Evolutionary conservation across 2,797 vertebrate genomes (phyloP), one percentile per base, ranked within the genome.

Genomic region (Rhinophrynus dorsalis): DNA sequence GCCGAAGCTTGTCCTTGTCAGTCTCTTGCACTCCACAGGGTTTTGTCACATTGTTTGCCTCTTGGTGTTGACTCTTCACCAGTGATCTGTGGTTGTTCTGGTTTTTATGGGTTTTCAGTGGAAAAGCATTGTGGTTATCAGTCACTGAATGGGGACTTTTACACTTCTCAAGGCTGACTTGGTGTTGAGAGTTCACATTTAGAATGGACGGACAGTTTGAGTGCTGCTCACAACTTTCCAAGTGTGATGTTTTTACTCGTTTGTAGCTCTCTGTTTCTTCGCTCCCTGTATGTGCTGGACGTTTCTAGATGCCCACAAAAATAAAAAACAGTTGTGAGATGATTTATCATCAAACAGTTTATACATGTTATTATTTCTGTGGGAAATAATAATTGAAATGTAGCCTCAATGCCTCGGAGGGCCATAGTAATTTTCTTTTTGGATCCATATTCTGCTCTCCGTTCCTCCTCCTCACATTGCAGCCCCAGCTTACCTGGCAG

Each of bases 191-290:
- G 42, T 56, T 82, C 50, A 85, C 76, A 75, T 75, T 78, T 9
- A 67, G 76, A 48, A 72, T 57, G 27, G 77, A 78, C 8, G 80
- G 80, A 65, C 82, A 71, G 66, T 68, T 45, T 10, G 69, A 79
- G 58, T 87, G 83, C 75, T 80, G 77, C 21, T 82, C 79, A 27
- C 77, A 86, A 70, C 75, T 75, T 68, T 82, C 79, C 68, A 81
- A 68, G 78, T 82, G 88, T 51, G 82, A 78, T 40, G 88, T 79
- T 84, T 80, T 89, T 74, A 83, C 86, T 76, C 87, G 92, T 83
- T 92, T 93, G 30, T 85, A 86, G 20, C 81, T 86, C 75, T 88
- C 89, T 67, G 65, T 85, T 72, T 82, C 84, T 64, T 81, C 72
- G 58, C 77, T 67, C 26, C 89, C 88, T 21, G 82, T 79, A 70